phyloP scores from a whole-genome alignment of 2,797 vertebrate species.

The Phyllotis vaccarum region DNA sequence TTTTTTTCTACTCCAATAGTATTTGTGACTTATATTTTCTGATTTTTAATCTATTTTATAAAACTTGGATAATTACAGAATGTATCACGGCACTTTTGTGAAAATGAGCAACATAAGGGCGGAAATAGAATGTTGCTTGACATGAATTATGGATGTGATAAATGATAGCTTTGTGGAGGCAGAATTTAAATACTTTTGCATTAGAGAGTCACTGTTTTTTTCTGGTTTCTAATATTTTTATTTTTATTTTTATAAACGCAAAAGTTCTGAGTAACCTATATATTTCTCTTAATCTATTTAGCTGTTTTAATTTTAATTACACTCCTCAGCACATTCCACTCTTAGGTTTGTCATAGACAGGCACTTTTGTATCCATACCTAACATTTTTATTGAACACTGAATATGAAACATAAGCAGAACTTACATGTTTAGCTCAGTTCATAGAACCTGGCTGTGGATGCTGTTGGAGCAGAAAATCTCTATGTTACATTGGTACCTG shows the following conservation, averaged over 20 bases:
- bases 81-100: not conserved
- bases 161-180: not conserved
- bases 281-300: constrained; percentile 28
- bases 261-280: constrained; percentile 12
- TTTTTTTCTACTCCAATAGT: not conserved
- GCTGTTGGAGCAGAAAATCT: constrained; percentile 22
- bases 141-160: constrained; percentile 34
- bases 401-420: constrained; percentile 17
- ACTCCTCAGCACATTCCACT: not conserved
- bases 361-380: constrained; percentile 13
- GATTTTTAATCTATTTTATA: constrained; percentile 4
- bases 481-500: not conserved
- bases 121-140: constrained; percentile 30
- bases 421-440: constrained; percentile 4
- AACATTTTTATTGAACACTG: constrained; percentile 34
- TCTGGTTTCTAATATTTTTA: not conserved
- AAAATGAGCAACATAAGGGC: not conserved
- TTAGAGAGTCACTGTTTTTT: not conserved
- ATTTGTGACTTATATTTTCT: not conserved
- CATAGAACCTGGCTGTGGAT: not conserved
- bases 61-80: constrained; percentile 37
- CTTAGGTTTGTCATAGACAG: not conserved
- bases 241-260: not conserved
- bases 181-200: not conserved
- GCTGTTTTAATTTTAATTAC: constrained; percentile 30